Base-by-base conservation (phyloP, 2,797 vertebrate species). In the Morus bassanus region DNA sequence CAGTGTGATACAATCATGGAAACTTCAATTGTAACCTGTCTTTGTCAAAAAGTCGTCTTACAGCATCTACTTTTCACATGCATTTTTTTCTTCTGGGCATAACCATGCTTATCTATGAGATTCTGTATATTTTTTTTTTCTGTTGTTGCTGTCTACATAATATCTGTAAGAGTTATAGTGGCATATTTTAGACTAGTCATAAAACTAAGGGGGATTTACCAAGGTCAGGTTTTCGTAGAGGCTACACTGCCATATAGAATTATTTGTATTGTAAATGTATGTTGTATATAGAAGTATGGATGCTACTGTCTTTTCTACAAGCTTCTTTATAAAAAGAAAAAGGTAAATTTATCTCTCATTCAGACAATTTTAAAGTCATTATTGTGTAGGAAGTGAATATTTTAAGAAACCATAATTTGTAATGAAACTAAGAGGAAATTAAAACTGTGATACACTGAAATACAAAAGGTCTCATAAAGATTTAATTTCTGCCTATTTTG, bases 31-130 rank as follows among this genome's bases (percentile, higher is more conserved):
- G 43, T 94, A 77, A 92, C 48, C 39, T 53, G 18, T 37, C 78
- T 91, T 91, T 89, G 67, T 94, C 60, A 91, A 77, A 93, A 93
- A 82, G 70, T 82, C 51, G 10, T 94, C 57, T 63, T 81, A 63
- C 30, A 60, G 56, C 72, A 77, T 60, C 56, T 76, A 41, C 30
- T 92, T 92, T 48, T 65, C 64, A 39, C 18, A 1, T 53, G 48
- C 3, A 5, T 73, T 56, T 84, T 83, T 65, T 87, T 37, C 23
- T 84, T 73, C n/a, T 57, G 10, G 33, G 9, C n/a, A 80, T 87
- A 91, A 56, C 28, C 19, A 6, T 77, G 45, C 43, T 85, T 91
- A 51, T 80, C 35, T 84, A 2, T 59, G 84, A 69, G 37, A 73
- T 80, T 80, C 23, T 59, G 22, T 51, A 2, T 85, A 50, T 45